phyloP scores from a whole-genome alignment of 2,797 vertebrate species.

The Podarcis siculus region DNA sequence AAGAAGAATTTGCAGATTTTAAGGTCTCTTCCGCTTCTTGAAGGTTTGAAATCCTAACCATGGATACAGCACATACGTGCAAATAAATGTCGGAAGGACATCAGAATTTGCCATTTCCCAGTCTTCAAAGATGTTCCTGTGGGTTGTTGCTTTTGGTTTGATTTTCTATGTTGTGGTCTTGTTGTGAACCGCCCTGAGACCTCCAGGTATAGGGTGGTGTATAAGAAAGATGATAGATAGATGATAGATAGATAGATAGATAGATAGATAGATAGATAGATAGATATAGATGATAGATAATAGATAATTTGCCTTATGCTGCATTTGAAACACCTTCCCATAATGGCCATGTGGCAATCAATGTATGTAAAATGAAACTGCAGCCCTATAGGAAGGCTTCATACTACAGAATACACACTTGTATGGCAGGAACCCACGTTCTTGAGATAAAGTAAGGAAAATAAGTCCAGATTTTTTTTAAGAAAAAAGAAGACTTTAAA shows the following conservation, averaged over 20 bases:
- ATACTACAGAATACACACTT: background rate
- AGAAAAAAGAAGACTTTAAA: background rate
- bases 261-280: too few species aligned
- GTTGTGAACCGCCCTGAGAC: too few species aligned
- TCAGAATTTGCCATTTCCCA: background rate
- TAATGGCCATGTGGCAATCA: background rate
- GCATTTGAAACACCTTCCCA: background rate
- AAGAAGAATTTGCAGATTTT: background rate
- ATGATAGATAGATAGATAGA: too few species aligned
- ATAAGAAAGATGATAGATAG: too few species aligned
- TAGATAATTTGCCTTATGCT: background rate
- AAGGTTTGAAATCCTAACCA: background rate
- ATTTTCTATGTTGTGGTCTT: too few species aligned
- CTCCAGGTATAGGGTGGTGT: too few species aligned
- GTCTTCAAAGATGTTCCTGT: background rate
- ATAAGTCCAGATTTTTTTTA: background rate
- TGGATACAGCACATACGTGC: background rate
- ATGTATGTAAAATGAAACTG: background rate
- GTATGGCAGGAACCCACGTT: background rate
- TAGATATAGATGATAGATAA: too few species aligned
- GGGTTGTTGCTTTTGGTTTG: too few species aligned
- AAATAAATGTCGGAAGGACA: background rate
- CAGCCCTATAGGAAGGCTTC: background rate
- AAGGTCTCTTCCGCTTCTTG: background rate
- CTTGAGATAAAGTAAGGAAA: background rate